Conservation (phyloP, 2,797 vertebrate species). For the Poecilia velifera region DNA sequence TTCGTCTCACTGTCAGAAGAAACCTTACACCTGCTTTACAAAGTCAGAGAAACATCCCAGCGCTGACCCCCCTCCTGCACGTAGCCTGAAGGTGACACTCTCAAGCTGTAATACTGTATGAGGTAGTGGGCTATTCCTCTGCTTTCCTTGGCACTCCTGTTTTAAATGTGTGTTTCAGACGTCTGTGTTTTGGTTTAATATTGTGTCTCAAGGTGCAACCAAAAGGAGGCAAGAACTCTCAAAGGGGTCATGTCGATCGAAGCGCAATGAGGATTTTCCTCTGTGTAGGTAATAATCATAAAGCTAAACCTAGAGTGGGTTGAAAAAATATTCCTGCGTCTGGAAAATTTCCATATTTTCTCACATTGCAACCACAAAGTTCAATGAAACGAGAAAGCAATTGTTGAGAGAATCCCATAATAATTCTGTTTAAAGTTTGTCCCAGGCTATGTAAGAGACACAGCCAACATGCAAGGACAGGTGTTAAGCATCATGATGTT, state of each 20-base stretch:
- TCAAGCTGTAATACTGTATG: conserved; percentile 46
- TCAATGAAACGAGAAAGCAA: neutral
- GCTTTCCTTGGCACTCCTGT: conserved; percentile 36
- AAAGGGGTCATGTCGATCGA: conserved; percentile 26
- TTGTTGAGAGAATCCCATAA: neutral
- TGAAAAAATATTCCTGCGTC: neutral
- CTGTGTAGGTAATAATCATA: neutral
- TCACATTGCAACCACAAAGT: neutral
- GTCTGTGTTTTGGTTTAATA: conserved; percentile 31
- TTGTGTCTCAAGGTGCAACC: conserved; percentile 52
- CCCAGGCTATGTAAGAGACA: neutral
- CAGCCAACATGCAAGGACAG: neutral
- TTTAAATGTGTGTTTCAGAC: conserved; percentile 15
- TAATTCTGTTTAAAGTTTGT: neutral
- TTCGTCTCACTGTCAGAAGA: conserved; percentile 50
- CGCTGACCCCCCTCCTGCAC: conserved; percentile 58
- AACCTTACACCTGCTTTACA: conserved; percentile 63
- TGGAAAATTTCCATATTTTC: neutral
- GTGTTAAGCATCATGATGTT: neutral
- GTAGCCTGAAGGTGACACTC: conserved; percentile 45
- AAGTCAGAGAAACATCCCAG: conserved; percentile 37
- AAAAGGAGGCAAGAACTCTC: conserved; percentile 55
- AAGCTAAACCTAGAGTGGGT: conserved; percentile 4
- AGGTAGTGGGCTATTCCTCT: conserved; percentile 10
- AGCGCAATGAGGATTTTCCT: conserved; percentile 46